Conservation (phyloP, 2,797 vertebrate genomes). For the Rhabdophis nuchalis region DNA sequence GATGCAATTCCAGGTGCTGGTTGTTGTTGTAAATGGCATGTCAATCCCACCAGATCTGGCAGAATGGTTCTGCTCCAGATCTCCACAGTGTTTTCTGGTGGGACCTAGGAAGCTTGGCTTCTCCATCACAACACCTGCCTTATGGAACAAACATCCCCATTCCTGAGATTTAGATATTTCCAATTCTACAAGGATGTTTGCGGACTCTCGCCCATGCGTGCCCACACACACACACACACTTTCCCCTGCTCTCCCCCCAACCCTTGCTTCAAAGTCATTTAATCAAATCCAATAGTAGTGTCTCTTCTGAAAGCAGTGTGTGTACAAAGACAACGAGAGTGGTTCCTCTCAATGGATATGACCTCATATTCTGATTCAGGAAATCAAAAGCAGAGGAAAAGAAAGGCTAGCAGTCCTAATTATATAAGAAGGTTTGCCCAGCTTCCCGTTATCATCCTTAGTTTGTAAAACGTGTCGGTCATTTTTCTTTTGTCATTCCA, state of each 20-base stretch:
- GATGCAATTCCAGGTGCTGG: neutral
- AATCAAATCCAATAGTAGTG: neutral
- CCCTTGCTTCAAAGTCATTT: neutral
- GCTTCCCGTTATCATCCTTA: neutral
- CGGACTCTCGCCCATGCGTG: neutral
- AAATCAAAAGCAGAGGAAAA: neutral
- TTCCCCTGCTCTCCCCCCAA: neutral
- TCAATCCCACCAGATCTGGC: neutral
- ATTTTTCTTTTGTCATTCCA: neutral
- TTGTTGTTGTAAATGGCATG: neutral
- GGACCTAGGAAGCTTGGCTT: neutral
- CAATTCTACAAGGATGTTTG: neutral
- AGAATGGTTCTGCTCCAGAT: neutral
- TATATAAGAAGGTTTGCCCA: neutral
- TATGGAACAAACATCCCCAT: neutral
- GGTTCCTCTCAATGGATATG: neutral
- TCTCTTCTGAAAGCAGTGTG: neutral
- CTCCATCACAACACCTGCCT: neutral
- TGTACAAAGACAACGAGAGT: rapidly evolving
- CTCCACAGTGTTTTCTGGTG: neutral
- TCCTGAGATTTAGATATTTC: neutral
- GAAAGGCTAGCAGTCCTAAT: neutral
- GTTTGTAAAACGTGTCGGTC: neutral
- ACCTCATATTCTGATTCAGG: neutral
- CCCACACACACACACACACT: neutral